phyloP scores from a whole-genome alignment of 2,888 invertebrate species.

The Xanthia icteritia region DNA sequence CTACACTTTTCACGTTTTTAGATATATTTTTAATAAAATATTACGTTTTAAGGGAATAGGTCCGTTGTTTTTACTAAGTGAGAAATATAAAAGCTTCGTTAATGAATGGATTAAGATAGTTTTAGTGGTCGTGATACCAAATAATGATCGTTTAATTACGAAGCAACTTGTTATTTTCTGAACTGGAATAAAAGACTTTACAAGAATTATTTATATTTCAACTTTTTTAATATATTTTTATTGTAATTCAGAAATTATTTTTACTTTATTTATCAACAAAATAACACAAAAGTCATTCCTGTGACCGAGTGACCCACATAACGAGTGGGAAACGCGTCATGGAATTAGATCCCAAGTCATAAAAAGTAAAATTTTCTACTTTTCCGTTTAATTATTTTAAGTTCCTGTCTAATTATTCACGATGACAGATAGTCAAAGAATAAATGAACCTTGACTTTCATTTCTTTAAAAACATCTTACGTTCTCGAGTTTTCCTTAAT shows the following conservation, averaged over 20 bases:
- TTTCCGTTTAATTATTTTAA: neutral
- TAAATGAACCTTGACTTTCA: neutral
- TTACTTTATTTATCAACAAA: neutral
- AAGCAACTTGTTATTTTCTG: neutral
- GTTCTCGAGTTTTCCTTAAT: neutral
- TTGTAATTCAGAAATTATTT: neutral
- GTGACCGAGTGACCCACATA: slow-evolving; percentile 11
- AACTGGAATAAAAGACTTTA: neutral
- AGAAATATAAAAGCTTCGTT: neutral
- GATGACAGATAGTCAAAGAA: neutral
- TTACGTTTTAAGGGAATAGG: neutral
- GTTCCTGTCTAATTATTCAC: neutral
- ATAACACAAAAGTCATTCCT: too few species aligned
- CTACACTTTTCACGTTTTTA: too few species aligned
- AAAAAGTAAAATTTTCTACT: neutral
- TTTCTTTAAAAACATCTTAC: neutral
- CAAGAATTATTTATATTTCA: neutral
- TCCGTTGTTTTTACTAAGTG: neutral
- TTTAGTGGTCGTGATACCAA: neutral
- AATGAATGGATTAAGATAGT: neutral
- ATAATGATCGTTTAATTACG: neutral
- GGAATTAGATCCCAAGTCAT: neutral
- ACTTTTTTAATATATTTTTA: neutral
- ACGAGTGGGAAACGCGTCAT: neutral
- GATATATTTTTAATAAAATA: neutral